Percentiles rank a stretch among this genome's conserved stretches.
Evolutionary conservation across 2,797 vertebrate genomes (phyloP).

Genomic region (Pseudotriccus pelzelni): DNA sequence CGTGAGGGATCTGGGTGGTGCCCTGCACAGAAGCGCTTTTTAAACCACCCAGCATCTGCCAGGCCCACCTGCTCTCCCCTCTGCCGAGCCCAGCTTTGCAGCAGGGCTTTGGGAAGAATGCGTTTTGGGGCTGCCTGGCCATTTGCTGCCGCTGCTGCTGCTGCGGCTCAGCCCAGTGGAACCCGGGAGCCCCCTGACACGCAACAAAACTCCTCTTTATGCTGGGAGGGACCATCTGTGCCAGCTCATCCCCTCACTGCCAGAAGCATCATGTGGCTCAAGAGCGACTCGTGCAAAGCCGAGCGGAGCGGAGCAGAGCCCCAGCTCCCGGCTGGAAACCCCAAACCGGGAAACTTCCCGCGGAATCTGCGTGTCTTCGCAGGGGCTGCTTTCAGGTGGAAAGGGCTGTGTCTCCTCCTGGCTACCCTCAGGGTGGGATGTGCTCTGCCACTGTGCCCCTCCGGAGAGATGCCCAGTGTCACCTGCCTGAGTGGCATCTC

Average conservation of each 20-base stretch:
- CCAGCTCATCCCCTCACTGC: conserved; percentile 44
- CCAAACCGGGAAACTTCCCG: conserved; percentile 19
- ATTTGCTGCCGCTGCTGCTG: not conserved
- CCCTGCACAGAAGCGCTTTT: not conserved
- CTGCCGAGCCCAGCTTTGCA: not conserved
- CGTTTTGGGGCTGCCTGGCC: not conserved
- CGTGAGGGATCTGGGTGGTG: not conserved
- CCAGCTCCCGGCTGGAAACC: not conserved
- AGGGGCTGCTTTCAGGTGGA: not conserved
- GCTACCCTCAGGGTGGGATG: not conserved
- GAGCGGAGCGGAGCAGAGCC: conserved; percentile 62
- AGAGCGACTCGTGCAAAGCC: conserved; percentile 49
- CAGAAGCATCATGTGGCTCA: conserved; percentile 55
- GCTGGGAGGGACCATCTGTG: not conserved
- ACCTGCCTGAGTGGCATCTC: not conserved
- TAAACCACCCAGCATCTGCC: not conserved
- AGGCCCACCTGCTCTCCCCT: not conserved
- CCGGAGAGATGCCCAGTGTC: accelerated
- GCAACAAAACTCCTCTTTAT: conserved; percentile 61
- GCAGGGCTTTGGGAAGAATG: not conserved
- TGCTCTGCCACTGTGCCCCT: not conserved
- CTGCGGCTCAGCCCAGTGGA: not conserved
- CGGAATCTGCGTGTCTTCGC: not conserved
- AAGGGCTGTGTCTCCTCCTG: not conserved
- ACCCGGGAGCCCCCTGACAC: not conserved